These are phyloP conservation scores for Parnassius apollo DNA, from an alignment of 2,888 invertebrate species.

Conservation along the genomic window DNA sequence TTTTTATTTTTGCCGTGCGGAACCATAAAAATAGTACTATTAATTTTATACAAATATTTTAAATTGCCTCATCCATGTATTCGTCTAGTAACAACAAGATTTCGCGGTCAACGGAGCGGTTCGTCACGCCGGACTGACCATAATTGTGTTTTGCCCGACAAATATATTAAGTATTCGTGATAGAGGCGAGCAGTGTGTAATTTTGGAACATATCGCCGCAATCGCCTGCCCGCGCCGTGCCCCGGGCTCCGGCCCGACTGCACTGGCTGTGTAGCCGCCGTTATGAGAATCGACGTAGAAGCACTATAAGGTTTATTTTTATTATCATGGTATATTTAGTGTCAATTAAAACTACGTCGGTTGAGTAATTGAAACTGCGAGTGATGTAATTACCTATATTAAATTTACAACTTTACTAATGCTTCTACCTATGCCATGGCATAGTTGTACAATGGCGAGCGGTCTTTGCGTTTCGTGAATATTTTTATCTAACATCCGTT, in stretches of 20 bases:
- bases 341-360: too few relatives aligned
- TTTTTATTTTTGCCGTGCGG: too few relatives aligned
- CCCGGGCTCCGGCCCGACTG: constrained; percentile 32
- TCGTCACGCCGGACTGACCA: constrained; percentile 62
- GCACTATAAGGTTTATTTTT: background rate
- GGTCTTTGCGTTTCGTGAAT: too few relatives aligned
- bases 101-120: constrained; percentile 52
- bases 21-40: too few relatives aligned
- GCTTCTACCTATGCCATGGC: too few relatives aligned
- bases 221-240: constrained; percentile 43
- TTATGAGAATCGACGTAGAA: constrained; percentile 2
- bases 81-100: constrained; percentile 38
- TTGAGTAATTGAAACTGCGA: too few relatives aligned
- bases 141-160: constrained; percentile 61
- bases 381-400: too few relatives aligned
- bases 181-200: constrained; percentile 55
- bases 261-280: constrained; percentile 1
- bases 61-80: constrained; percentile 40
- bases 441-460: too few relatives aligned
- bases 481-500: too few relatives aligned
- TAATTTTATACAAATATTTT: constrained; percentile 18
- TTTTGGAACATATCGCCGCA: constrained; percentile 57
- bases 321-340: background rate
- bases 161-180: constrained; percentile 68
- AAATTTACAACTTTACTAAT: too few relatives aligned